A percentile compares a stretch with the other conserved stretches of the same genome.
Evolutionary conservation across 2,113 vertebrate species (phyloP).

Genomic region (Mobula hypostoma): DNA sequence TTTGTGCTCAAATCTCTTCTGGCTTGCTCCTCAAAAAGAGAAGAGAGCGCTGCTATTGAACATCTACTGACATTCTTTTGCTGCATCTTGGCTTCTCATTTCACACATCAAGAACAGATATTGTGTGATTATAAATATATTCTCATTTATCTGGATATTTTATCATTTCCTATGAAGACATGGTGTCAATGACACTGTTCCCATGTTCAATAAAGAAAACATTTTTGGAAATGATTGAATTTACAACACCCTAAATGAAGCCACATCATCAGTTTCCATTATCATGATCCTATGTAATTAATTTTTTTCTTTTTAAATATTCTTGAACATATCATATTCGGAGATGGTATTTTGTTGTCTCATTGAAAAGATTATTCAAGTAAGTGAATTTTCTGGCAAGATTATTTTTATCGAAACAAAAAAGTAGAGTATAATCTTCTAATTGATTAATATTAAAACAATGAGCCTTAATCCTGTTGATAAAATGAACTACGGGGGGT

Average conservation of each 20-base stretch:
- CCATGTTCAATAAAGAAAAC: constrained; percentile 50
- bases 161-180: constrained; percentile 43
- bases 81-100: no score
- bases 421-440: neutral
- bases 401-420: neutral
- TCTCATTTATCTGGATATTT: constrained; percentile 29
- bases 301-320: constrained; percentile 47
- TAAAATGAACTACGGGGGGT: neutral
- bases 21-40: no score
- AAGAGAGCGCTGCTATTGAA: no score
- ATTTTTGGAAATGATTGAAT: constrained; percentile 47
- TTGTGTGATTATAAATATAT: constrained; percentile 21
- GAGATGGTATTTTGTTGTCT: constrained; percentile 37
- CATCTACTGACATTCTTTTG: no score
- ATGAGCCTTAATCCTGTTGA: neutral
- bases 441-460: neutral
- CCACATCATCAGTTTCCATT: constrained; percentile 49
- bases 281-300: constrained; percentile 48
- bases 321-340: constrained; percentile 40
- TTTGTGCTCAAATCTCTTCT: no score
- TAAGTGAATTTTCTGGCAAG: constrained; percentile 39
- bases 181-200: constrained; percentile 47
- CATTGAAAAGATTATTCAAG: constrained; percentile 38
- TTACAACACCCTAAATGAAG: constrained; percentile 45
- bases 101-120: no score